Evolutionary conservation across 2,797 vertebrate species (phyloP), one percentile per base, ranked within the genome.

Genomic region (Schizopygopsis pylzovi): DNA sequence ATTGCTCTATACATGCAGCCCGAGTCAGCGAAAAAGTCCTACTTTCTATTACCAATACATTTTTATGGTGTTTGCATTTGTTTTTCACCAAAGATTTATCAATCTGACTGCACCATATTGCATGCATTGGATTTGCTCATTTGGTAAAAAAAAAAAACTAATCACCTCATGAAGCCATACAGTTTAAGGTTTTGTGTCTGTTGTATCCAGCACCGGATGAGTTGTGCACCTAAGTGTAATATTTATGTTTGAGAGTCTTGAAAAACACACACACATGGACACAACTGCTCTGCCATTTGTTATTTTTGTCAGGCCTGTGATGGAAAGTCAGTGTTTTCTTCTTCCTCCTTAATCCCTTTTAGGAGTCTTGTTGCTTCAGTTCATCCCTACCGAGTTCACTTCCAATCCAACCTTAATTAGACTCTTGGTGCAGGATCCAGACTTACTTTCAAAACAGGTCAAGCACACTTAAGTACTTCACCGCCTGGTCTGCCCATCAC

Each of bases 341-440:
- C 37, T 94, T 94, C 91, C 93, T 93, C 68, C 88, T 93, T 95
- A 94, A 94, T 95, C 94, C 92, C 88, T 90, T 93, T 92, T 91
- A 89, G 92, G 88, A 87, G 90, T 87, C 83, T 90, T 78, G 49
- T 89, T 92, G 89, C 91, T 92, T 84, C 87, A 87, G 88, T 88
- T 77, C 90, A 91, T 90, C 88, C 90, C 81, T 49, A 86, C 71
- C 52, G 87, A 76, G 88, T 90, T 87, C 82, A 88, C 85, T 85
- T 81, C 90, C 90, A 91, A 90, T 91, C 89, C 61, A 85, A 86
- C 89, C 80, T 75, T 94, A 94, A 95, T 94, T 93, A 92, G 91
- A 90, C 88, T 82, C 75, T 68, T 61, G 68, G 43, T 82, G 59
- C 79, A 75, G 76, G 59, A 80, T 83, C 80, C 68, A 77, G 76